Evolutionary conservation across 2,797 vertebrate genomes (phyloP), one percentile per base, ranked within the genome.

Genomic region (Odontamblyopus rebecca): DNA sequence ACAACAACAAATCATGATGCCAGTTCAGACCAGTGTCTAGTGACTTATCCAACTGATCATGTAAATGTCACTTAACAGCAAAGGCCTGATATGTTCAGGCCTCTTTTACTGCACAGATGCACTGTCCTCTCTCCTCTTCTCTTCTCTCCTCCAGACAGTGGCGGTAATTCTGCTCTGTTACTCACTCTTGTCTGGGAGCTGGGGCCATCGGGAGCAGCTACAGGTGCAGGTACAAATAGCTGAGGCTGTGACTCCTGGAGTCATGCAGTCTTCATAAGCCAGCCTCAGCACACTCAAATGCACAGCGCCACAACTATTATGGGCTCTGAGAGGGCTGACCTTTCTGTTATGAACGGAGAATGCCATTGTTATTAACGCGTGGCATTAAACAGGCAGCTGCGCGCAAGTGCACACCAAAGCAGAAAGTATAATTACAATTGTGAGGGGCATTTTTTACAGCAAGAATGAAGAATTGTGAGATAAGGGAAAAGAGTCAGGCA

Each of bases 181-280:
- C 66, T 90, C 80, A 89, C 82, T 81, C 71, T 73, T 86, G 82
- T 75, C 86, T 82, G 78, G 61, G 71, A 79, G 86, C 83, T 80
- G 70, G 78, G 19, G 75, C 85, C 85, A 76, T 76, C 78, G 83
- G 85, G 88, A 86, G 75, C 60, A 61, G 77, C 51, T 66, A 84
- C 85, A 86, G 81, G 84, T 83, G 62, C 81, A 77, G 81, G 15
- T 78, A 82, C 72, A 76, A 73, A 85, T 71, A 83, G 48, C 79
- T 87, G 73, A 69, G 8, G 12, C 67, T 60, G 48, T 50, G 71
- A 78, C 80, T 71, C 63, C 30, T 3, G 38, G 50, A 70, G 35
- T 38, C 50, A 12, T 32, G 56, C 59, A 23, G 61, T 35, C 50
- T 75, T 61, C 63, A 38, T 67, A 19, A 30, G 56, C n/a, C 9